Evolutionary conservation across 1,140 invertebrate genomes (phyloP).

Genomic region (Drosophila aff.): DNA sequence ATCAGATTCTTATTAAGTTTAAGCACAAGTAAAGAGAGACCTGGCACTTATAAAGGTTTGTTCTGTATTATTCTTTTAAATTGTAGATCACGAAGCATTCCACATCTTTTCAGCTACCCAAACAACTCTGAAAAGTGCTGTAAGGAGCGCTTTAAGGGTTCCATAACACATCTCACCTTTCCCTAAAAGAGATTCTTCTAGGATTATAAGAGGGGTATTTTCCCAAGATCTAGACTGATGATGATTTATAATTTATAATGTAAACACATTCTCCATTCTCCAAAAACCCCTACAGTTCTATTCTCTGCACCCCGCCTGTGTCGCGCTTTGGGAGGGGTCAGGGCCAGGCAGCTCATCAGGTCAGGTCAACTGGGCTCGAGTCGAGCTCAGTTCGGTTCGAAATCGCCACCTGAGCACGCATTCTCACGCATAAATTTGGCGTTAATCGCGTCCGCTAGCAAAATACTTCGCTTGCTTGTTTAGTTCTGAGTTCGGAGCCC

Average conservation of each 20-base stretch:
- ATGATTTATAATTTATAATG: neutral
- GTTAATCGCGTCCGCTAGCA: constrained; percentile 46
- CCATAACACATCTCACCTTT: no score
- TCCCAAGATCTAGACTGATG: neutral
- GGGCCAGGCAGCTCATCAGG: constrained; percentile 12
- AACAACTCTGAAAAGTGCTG: neutral
- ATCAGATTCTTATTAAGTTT: neutral
- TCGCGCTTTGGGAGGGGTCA: constrained; percentile 25
- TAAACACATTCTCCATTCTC: neutral
- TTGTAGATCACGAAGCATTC: neutral
- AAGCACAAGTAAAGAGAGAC: neutral
- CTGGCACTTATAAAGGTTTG: neutral
- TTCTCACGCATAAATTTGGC: constrained; percentile 69
- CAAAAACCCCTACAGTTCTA: neutral
- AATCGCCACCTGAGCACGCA: constrained; percentile 32
- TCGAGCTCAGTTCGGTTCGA: constrained; percentile 4
- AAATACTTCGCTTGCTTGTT: neutral
- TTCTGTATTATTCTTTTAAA: no score
- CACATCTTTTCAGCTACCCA: no score
- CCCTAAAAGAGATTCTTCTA: neutral
- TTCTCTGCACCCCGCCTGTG: neutral
- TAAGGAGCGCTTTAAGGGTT: neutral
- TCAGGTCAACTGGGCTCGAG: constrained; percentile 7
- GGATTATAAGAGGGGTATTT: neutral
- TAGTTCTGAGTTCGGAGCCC: neutral